A percentile compares a stretch with the other conserved stretches of the same genome.
phyloP scores from a whole-genome alignment of 2,113 vertebrate species.

The Silurus glanis region DNA sequence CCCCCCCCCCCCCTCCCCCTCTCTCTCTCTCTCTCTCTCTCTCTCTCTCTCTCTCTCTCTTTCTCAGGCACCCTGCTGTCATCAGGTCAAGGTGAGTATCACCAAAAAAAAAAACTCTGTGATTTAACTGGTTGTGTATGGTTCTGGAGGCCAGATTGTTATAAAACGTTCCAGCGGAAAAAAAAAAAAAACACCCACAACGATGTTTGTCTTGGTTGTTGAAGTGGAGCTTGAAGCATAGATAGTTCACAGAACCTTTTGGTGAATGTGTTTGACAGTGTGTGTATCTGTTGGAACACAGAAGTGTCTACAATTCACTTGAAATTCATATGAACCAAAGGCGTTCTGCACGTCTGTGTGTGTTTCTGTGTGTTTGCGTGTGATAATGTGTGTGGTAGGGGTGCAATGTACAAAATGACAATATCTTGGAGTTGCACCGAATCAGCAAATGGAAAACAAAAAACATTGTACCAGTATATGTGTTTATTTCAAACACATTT shows the following conservation, averaged over 20 bases:
- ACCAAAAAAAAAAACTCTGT: slow-evolving; percentile 49
- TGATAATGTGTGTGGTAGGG: not conserved
- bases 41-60: slow-evolving; percentile 29
- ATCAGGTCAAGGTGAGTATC: slow-evolving; percentile 68
- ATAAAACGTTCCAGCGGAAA: not conserved
- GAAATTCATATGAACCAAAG: not conserved
- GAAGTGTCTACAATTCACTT: not conserved
- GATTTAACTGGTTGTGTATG: slow-evolving; percentile 22
- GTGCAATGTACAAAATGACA: not conserved
- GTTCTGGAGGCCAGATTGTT: not conserved
- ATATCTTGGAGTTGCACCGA: not conserved
- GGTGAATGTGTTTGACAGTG: not conserved
- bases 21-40: slow-evolving; percentile 11
- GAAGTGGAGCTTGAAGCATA: not conserved
- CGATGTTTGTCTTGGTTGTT: not conserved
- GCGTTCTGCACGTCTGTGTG: not conserved
- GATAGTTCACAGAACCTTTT: not conserved
- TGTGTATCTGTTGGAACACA: not conserved
- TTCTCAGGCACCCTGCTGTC: slow-evolving; percentile 69
- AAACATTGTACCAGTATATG: not conserved
- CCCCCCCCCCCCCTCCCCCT: too few species aligned
- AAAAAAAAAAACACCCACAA: too few species aligned
- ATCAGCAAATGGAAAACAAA: not conserved
- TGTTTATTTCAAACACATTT: not conserved
- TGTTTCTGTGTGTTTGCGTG: not conserved